Evolutionary conservation across 2,797 vertebrate genomes (phyloP).

Genomic region (Luscinia megarhynchos): DNA sequence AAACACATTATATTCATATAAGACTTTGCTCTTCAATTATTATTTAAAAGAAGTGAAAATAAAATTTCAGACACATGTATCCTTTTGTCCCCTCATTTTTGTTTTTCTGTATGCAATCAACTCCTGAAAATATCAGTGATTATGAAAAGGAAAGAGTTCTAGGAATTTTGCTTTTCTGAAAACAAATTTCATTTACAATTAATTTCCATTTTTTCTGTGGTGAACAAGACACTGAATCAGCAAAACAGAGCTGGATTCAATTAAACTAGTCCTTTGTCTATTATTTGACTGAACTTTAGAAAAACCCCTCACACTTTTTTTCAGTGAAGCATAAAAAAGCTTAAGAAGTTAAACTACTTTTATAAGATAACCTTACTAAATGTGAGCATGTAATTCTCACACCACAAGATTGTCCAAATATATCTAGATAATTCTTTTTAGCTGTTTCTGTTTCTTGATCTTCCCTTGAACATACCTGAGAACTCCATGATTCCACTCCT

Average conservation of each 20-base stretch:
- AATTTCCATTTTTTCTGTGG: background rate
- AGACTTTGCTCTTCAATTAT: background rate
- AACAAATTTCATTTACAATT: background rate
- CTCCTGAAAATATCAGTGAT: background rate
- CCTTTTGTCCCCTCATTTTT: background rate
- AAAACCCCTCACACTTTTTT: background rate
- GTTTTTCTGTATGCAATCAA: background rate
- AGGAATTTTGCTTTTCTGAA: background rate
- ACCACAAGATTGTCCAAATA: background rate
- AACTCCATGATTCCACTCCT: background rate
- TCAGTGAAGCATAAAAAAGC: background rate
- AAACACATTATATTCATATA: background rate
- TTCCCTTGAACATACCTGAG: constrained; percentile 34
- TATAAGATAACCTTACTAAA: background rate
- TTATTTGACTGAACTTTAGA: background rate
- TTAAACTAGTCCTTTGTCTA: background rate
- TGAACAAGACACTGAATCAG: background rate
- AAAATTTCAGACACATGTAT: background rate
- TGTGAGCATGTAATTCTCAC: background rate
- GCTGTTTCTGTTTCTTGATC: constrained; percentile 25
- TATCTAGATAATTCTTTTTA: background rate
- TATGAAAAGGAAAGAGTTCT: background rate
- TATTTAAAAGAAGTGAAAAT: background rate
- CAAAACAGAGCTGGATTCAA: background rate
- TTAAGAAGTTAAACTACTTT: background rate